Evolutionary conservation across 35 echinoderm and acorn worm species (phyloP).

Genomic region (Heliocidaris erythrogramma): DNA sequence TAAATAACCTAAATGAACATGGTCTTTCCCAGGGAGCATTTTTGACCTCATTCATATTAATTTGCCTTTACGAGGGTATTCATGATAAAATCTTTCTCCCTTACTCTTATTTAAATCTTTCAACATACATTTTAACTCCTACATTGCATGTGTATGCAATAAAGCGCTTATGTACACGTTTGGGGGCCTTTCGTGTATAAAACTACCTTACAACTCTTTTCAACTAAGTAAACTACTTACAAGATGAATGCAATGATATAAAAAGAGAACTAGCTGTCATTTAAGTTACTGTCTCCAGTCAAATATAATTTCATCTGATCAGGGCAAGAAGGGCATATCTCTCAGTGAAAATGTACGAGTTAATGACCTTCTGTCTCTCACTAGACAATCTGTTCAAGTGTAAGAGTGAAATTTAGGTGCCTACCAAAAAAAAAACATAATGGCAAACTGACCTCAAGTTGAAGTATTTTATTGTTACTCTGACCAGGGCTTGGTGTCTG

Average conservation of each 20-base stretch:
- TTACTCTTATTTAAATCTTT: neutral
- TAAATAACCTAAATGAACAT: neutral
- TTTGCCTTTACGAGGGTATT: neutral
- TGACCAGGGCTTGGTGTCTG: neutral
- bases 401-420: neutral
- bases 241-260: neutral
- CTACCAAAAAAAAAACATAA: neutral
- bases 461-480: neutral
- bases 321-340: too few species aligned
- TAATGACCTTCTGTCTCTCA: too few species aligned
- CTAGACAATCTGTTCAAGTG: neutral
- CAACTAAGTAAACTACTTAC: neutral
- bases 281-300: too few species aligned
- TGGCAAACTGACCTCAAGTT: neutral
- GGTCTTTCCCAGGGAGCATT: neutral
- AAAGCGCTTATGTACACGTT: too few species aligned
- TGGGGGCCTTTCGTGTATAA: neutral
- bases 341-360: too few species aligned
- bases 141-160: too few species aligned
- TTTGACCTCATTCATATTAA: neutral
- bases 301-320: too few species aligned
- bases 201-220: neutral
- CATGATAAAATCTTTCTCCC: neutral
- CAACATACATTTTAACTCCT: too few species aligned
- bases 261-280: too few species aligned